Evolutionary conservation across 2,113 vertebrate species (phyloP).

Genomic region (Gopherus flavomarginatus): DNA sequence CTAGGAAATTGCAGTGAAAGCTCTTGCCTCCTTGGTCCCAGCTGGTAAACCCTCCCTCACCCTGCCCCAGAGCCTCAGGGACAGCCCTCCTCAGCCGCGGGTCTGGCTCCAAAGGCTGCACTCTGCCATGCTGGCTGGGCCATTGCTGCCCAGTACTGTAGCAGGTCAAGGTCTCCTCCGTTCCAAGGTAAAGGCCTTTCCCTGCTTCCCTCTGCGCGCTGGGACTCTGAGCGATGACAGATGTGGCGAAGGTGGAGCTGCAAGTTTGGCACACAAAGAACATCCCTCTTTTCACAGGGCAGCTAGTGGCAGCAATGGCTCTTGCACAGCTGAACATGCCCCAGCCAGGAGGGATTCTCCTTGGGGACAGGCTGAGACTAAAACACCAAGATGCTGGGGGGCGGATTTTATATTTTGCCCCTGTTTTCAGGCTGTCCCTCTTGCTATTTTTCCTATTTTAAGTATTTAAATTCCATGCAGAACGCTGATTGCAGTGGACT

Average conservation of each 20-base stretch:
- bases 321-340: rapidly evolving
- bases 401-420: not conserved
- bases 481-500: not conserved
- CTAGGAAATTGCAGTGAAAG: not conserved
- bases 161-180: not conserved
- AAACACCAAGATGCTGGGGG: not conserved
- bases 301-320: not conserved
- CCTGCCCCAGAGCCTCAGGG: too few species aligned
- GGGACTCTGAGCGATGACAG: not conserved
- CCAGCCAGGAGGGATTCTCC: not conserved
- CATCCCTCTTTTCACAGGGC: not conserved
- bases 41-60: not conserved
- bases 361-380: not conserved
- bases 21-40: too few species aligned
- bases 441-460: not conserved
- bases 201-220: not conserved
- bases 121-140: too few species aligned
- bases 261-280: not conserved
- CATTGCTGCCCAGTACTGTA: not conserved
- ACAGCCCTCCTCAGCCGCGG: not conserved
- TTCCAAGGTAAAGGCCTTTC: not conserved
- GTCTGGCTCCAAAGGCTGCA: not conserved
- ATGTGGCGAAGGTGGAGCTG: not conserved
- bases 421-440: not conserved
- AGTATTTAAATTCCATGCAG: not conserved